Evolutionary conservation across 2,113 vertebrate species (phyloP), one percentile per base, ranked within the genome.

Genomic region (Corydoras sp.): DNA sequence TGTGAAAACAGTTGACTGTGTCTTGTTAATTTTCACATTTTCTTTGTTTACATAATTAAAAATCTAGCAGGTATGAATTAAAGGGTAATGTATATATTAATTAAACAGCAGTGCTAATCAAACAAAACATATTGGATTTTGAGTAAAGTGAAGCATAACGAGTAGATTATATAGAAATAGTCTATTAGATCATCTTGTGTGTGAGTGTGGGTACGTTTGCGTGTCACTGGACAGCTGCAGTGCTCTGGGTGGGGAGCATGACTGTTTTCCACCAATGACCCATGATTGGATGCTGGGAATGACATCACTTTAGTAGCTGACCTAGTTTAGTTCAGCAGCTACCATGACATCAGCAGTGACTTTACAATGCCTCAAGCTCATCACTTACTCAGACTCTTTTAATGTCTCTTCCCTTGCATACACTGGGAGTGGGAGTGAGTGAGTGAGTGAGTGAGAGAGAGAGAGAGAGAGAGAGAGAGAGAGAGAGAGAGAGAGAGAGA

Each of bases 201-300:
- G 59, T 13, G 31, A 7, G 15, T 15, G 43, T 9, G 55, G 3
- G 4, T 55, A 24, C 18, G 18, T 24, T 24, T 24, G 18, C 18
- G 18, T 24, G 18, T 24, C 18, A 24, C 18, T 24, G 50, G 30
- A 68, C 29, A 67, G 58, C 74, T 62, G 68, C 74, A 66, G 68
- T 66, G 18, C 50, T 68, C 29, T 49, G 58, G 62, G 56, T 65
- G 73, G 63, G 62, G 58, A 61, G 43, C 18, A 24, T 61, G 61
- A 29, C 43, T 62, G 31, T 68, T 67, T 71, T 54, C 53, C 15
- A 11, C 10, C 48, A 10, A 30, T 48, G 53, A 66, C 58, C 31
- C 62, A 12, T 65, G 65, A 79, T 72, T 76, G 77, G 77, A 61
- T 62, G 62, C n/a, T 68, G 69, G 48, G 11, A 48, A 12, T 76